Base-by-base conservation (phyloP, 2,888 invertebrate genomes). In the Cataglyphis cursor region DNA sequence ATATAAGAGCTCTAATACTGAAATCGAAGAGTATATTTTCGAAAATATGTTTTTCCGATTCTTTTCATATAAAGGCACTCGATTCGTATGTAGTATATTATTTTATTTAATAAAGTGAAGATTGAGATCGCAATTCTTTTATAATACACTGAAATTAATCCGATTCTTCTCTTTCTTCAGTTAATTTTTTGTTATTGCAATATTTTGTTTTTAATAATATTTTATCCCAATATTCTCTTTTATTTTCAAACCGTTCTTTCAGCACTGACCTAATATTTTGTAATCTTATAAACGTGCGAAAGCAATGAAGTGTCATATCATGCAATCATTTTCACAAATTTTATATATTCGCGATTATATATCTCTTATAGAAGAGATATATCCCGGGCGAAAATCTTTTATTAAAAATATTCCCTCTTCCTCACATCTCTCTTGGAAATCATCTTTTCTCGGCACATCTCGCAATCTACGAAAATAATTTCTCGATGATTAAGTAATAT, bases 401-500 rank as follows among this genome's bases (percentile, higher is more conserved):
- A 41, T 57, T 54, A 54, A 68, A 78, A 78, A 44, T 59, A 59
- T 57, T 41, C 41, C 44, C 10, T 21, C 41, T 80, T 24, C 18
- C 44, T 21, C 44, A 21, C 44, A 21, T 65, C 44, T 80, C 35
- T 48, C 44, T 21, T 21, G 15, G 44, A 54, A n/a, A n/a, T n/a
- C 8, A 10, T 70, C 9, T 31, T 51, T n/a, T 68, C 57, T 31
- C 57, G 28, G 8, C 68, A 54, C 12, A n/a, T 41, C 38, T 68
- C 70, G 21, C 59, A 59, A 70, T 9, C 28, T 61, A 44, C 8
- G 2, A 70, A 72, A 70, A 80, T 72, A 44, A 72, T 59, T 72
- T 59, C 35, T 80, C 66, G 41, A 35, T 54, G 31, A 80, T 80
- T 44, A 72, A 72, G 70, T 72, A 72, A 80, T 72, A 72, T 78